These are phyloP conservation scores for Calameuta pallipes DNA, from an alignment of 2,888 invertebrate genomes.

Conservation along the genomic window DNA sequence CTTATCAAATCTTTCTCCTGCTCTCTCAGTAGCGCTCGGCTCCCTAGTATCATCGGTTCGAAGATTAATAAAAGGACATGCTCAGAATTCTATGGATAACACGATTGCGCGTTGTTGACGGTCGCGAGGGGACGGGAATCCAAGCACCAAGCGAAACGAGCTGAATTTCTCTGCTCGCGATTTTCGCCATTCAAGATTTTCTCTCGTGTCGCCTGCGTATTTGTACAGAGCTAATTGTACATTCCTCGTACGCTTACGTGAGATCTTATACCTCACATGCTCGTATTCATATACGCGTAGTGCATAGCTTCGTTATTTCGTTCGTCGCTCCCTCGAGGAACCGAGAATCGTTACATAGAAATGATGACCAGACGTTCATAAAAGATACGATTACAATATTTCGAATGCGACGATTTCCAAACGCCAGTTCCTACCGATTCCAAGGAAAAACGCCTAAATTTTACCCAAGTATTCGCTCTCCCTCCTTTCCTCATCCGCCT, in stretches of 20 bases:
- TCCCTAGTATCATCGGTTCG: no score
- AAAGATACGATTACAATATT: conserved; percentile 28
- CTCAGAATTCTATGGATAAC: no score
- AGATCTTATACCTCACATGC: conserved; percentile 37
- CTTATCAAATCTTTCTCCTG: neutral
- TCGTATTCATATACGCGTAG: conserved; percentile 39
- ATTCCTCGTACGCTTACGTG: conserved; percentile 39
- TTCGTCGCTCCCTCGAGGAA: no score
- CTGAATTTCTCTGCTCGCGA: conserved; percentile 26
- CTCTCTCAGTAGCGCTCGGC: no score
- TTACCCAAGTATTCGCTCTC: neutral
- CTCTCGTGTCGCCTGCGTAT: conserved; percentile 30
- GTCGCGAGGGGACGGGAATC: no score
- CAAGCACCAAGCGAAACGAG: no score
- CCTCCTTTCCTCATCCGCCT: neutral
- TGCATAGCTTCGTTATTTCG: conserved; percentile 10
- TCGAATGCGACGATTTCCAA: conserved; percentile 23
- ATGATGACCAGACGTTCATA: neutral
- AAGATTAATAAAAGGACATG: no score
- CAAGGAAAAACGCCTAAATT: neutral
- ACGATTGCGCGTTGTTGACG: no score
- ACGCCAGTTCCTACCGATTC: conserved; percentile 40
- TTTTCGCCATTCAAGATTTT: conserved; percentile 22
- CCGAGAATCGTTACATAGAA: neutral
- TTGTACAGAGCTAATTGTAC: conserved; percentile 44